Conservation (phyloP, 2,797 vertebrate genomes). For the Limnodromus scolopaceus region DNA sequence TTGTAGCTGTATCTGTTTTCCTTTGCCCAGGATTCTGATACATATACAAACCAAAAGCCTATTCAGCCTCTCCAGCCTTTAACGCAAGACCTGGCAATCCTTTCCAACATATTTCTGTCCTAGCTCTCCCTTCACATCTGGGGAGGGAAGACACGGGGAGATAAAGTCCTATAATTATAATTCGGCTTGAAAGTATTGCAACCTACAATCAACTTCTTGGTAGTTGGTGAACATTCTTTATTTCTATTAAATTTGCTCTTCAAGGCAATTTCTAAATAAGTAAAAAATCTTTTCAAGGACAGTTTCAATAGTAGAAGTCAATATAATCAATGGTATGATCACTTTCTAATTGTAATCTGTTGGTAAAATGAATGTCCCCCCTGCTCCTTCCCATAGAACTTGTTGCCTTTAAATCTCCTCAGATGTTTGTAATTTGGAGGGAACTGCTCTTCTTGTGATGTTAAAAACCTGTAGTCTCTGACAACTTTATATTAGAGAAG, state of each 20-base stretch:
- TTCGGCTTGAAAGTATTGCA: not conserved
- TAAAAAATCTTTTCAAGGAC: not conserved
- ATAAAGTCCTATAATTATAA: not conserved
- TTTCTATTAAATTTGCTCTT: not conserved
- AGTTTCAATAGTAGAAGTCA: not conserved
- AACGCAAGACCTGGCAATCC: not conserved
- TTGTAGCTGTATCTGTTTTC: not conserved
- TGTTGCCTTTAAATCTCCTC: slow-evolving; percentile 43
- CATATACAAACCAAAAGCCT: not conserved
- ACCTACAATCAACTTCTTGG: not conserved
- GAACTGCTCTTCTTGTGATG: slow-evolving; percentile 53
- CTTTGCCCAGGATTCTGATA: not conserved
- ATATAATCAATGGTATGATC: not conserved
- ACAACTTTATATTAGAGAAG: slow-evolving; percentile 14
- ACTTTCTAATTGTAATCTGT: slow-evolving; percentile 49
- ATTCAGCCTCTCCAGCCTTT: not conserved
- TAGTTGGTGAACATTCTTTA: not conserved
- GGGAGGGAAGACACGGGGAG: not conserved
- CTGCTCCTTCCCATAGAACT: not conserved
- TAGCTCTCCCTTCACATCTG: not conserved
- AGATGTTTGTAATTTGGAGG: slow-evolving; percentile 51
- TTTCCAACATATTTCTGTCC: not conserved
- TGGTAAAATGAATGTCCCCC: not conserved
- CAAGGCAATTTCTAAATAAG: not conserved
- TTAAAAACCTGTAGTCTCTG: slow-evolving; percentile 56